These are phyloP conservation scores for Sinelater perroti DNA, from an alignment of 2,888 invertebrate species.

Conservation along the genomic window DNA sequence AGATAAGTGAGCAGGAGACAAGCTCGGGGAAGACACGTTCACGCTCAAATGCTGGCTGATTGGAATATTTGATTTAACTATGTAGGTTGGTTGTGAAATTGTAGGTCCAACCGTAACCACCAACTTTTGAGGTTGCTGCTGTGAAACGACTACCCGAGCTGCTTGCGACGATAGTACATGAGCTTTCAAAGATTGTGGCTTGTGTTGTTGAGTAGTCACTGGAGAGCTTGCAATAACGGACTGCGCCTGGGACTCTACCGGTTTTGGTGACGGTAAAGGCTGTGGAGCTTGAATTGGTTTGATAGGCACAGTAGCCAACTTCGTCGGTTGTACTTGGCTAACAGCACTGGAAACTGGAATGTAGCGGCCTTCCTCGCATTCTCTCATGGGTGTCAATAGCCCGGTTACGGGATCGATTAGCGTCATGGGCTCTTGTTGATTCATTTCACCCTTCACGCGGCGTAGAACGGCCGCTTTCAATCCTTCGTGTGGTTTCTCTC, in stretches of 20 bases:
- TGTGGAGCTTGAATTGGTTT: constrained; percentile 9
- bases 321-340: constrained; percentile 37
- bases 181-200: constrained; percentile 69
- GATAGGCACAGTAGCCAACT: constrained; percentile 9
- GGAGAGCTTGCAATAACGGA: constrained; percentile 33
- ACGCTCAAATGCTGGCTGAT: constrained; percentile 55
- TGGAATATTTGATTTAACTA: constrained; percentile 28
- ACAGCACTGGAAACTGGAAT: constrained; percentile 63
- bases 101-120: constrained; percentile 37
- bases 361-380: constrained; percentile 75
- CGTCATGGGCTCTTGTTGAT: constrained; percentile 68
- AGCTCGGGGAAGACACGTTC: constrained; percentile 52
- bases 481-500: constrained; percentile 54
- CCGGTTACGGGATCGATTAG: constrained; percentile 81
- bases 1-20: constrained; percentile 52
- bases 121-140: constrained; percentile 38
- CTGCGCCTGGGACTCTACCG: constrained; percentile 44
- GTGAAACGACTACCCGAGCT: constrained; percentile 55
- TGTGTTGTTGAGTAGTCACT: constrained; percentile 57
- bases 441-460: constrained; percentile 57
- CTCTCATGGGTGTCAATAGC: constrained; percentile 73
- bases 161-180: constrained; percentile 68
- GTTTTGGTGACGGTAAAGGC: background rate
- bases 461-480: constrained; percentile 58
- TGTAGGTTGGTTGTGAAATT: constrained; percentile 32